Percentiles rank a stretch among this genome's conserved stretches.
phyloP scores from a whole-genome alignment of 2,888 invertebrate genomes.

The Acronicta alni region DNA sequence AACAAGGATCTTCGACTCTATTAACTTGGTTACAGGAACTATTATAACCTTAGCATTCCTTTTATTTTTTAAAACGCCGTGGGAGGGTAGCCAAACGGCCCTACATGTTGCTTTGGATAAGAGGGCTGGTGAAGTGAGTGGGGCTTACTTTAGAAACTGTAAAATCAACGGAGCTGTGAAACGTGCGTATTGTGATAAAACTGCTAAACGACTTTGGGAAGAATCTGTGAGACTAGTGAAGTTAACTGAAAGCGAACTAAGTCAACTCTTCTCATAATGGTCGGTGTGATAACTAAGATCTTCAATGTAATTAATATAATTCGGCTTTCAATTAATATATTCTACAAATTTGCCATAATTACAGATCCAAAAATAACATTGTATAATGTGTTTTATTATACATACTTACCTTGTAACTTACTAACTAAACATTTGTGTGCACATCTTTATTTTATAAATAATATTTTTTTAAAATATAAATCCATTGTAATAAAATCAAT shows the following conservation, averaged over 20 bases:
- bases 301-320: too few species aligned
- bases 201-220: conserved; percentile 56
- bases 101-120: conserved; percentile 50
- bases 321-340: too few species aligned
- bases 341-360: too few species aligned
- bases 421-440: too few species aligned
- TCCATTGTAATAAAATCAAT: too few species aligned
- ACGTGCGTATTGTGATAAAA: conserved; percentile 89
- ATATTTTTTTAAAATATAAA: too few species aligned
- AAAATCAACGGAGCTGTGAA: conserved; percentile 86
- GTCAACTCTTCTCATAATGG: conserved; percentile 31
- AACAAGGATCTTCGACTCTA: conserved; percentile 91
- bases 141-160: conserved; percentile 93
- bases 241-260: conserved; percentile 40
- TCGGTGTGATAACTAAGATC: too few species aligned
- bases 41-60: conserved; percentile 86
- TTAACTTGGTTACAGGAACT: conserved; percentile 75
- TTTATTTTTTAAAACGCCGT: conserved; percentile 65
- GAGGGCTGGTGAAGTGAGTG: conserved; percentile 48
- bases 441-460: too few species aligned
- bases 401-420: too few species aligned
- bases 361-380: too few species aligned
- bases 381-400: too few species aligned
- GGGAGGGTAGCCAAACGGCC: conserved; percentile 53
- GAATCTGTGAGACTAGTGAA: conserved; percentile 56